Evolutionary conservation across 2,797 vertebrate genomes (phyloP).

Genomic region (Peromyscus attwateri): DNA sequence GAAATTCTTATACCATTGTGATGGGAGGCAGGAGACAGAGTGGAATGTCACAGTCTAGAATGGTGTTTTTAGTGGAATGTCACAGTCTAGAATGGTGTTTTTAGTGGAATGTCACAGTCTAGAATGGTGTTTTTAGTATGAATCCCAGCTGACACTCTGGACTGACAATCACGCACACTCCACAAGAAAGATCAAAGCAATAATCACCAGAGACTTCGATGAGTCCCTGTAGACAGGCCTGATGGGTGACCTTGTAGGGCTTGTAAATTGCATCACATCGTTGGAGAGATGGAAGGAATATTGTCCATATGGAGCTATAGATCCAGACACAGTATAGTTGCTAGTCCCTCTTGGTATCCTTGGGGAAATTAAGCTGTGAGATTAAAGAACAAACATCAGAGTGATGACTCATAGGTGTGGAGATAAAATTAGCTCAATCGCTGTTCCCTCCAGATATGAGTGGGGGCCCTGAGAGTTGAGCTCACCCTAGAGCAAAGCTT

Average conservation of each 20-base stretch:
- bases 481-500: neutral
- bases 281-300: neutral
- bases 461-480: neutral
- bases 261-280: neutral
- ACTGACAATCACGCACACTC: neutral
- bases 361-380: neutral
- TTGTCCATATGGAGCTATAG: neutral
- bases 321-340: neutral
- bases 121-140: neutral
- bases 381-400: neutral
- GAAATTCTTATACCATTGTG: neutral
- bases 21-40: neutral
- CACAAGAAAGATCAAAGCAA: neutral
- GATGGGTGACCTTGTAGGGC: neutral
- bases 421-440: neutral
- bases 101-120: no score
- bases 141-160: neutral
- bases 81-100: no score
- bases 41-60: no score
- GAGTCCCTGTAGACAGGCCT: neutral
- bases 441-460: neutral
- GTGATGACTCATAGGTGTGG: neutral
- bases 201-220: neutral
- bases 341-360: neutral
- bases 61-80: no score